Percentiles rank a stretch among this genome's conserved stretches.
Conservation (phyloP, 2,113 vertebrate species). For the Barnardius zonarius region DNA sequence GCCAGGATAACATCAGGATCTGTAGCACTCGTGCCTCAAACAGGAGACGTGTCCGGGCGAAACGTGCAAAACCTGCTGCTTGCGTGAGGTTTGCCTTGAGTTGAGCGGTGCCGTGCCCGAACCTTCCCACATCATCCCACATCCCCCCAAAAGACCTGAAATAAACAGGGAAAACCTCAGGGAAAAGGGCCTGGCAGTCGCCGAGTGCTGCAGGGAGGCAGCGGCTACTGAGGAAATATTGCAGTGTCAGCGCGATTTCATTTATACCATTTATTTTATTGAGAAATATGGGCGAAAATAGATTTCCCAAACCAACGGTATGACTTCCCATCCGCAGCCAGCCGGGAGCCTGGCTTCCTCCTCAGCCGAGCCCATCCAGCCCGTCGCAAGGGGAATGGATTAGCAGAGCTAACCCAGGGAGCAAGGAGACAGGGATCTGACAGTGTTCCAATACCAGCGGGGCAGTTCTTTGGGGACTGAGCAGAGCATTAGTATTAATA, state of each 20-base stretch:
- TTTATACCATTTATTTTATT: constrained; percentile 78
- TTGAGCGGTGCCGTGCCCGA: constrained; percentile 22
- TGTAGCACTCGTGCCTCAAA: rapidly evolving
- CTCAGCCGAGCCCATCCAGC: not conserved
- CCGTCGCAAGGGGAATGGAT: not conserved
- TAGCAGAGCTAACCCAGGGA: not conserved
- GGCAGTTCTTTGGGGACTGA: not conserved
- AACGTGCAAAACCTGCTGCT: not conserved
- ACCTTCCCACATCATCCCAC: not conserved
- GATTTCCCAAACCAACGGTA: constrained; percentile 74
- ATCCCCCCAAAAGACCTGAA: constrained; percentile 43
- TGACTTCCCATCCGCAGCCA: constrained; percentile 47
- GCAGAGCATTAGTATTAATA: not conserved
- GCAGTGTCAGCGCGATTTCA: constrained; percentile 74
- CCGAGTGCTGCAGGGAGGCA: constrained; percentile 21
- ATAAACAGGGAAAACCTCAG: constrained; percentile 50
- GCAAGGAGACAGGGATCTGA: not conserved
- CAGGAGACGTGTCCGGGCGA: not conserved
- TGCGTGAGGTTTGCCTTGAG: constrained; percentile 36
- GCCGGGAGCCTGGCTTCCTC: constrained; percentile 43
- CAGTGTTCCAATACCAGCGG: not conserved
- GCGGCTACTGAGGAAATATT: constrained; percentile 70
- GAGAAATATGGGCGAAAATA: constrained; percentile 76
- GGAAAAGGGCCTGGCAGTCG: constrained; percentile 26
- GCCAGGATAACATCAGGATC: not conserved